phyloP scores from a whole-genome alignment of 2,797 vertebrate species.

The Phalanger gymnotis region DNA sequence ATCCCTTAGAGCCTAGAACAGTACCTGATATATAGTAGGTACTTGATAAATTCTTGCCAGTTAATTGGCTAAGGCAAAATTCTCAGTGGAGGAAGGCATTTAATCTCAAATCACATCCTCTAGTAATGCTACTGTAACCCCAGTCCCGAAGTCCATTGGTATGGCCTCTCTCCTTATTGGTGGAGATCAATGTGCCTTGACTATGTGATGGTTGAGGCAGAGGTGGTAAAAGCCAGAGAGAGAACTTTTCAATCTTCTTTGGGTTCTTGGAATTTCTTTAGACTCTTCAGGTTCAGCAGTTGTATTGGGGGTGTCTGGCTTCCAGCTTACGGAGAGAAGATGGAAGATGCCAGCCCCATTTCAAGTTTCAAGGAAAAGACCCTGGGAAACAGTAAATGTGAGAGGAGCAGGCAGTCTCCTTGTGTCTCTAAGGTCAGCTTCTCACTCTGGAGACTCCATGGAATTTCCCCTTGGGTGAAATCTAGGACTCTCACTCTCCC shows the following conservation, averaged over 20 bases:
- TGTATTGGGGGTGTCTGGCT: not conserved
- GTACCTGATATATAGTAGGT: not conserved
- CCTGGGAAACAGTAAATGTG: not conserved
- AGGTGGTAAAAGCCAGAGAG: not conserved
- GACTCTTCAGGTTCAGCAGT: not conserved
- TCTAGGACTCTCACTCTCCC: not conserved
- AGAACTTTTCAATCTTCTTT: not conserved
- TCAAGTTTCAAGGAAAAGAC: not conserved
- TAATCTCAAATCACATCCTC: not conserved
- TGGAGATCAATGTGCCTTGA: not conserved
- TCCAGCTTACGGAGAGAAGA: not conserved
- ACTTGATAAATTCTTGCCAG: not conserved
- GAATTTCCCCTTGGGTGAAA: not conserved
- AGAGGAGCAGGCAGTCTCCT: not conserved
- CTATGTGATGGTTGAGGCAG: not conserved
- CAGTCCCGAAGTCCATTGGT: not conserved
- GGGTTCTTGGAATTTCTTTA: not conserved
- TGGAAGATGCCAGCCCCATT: not conserved
- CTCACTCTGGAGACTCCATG: not conserved
- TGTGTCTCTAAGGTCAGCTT: not conserved
- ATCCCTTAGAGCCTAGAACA: not conserved
- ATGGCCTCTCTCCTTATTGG: not conserved
- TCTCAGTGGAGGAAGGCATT: not conserved
- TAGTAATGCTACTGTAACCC: not conserved
- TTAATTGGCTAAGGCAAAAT: not conserved